Evolutionary conservation across 2,888 invertebrate species (phyloP).

Genomic region (Euzophera pinguis): DNA sequence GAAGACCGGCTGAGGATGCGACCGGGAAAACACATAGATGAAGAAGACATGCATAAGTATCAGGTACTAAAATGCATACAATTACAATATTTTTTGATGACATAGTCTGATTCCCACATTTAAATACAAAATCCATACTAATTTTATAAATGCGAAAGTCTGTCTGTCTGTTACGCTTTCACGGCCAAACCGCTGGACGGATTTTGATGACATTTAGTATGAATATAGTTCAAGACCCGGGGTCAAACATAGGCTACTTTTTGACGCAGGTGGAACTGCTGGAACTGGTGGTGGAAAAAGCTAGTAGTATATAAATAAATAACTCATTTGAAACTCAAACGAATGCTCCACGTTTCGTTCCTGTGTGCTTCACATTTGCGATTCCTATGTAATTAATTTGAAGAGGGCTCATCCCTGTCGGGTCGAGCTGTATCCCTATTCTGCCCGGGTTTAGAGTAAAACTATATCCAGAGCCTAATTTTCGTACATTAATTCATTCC

Average conservation of each 20-base stretch:
- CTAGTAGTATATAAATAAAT: neutral
- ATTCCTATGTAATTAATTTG: slow-evolving; percentile 11
- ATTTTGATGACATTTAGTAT: neutral
- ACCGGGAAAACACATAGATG: no score
- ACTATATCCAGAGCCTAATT: neutral
- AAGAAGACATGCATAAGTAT: no score
- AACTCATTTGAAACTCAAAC: neutral
- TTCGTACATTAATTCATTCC: neutral
- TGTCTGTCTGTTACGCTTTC: neutral
- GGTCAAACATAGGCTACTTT: neutral
- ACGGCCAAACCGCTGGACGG: neutral
- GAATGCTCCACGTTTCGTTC: neutral
- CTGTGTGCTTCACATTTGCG: slow-evolving; percentile 5
- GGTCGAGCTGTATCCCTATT: neutral
- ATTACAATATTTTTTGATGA: no score
- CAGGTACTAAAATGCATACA: no score
- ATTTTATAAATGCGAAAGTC: neutral
- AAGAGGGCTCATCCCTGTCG: slow-evolving; percentile 9
- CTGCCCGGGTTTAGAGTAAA: neutral
- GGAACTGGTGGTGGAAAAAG: no score
- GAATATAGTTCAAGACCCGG: neutral
- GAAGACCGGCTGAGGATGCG: no score
- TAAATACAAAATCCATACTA: no score
- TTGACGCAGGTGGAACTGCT: no score
- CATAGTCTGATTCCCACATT: no score